Evolutionary conservation across 1,140 invertebrate genomes (phyloP), one percentile per base, ranked within the genome.

Genomic region (Tyrophagus putrescentiae): DNA sequence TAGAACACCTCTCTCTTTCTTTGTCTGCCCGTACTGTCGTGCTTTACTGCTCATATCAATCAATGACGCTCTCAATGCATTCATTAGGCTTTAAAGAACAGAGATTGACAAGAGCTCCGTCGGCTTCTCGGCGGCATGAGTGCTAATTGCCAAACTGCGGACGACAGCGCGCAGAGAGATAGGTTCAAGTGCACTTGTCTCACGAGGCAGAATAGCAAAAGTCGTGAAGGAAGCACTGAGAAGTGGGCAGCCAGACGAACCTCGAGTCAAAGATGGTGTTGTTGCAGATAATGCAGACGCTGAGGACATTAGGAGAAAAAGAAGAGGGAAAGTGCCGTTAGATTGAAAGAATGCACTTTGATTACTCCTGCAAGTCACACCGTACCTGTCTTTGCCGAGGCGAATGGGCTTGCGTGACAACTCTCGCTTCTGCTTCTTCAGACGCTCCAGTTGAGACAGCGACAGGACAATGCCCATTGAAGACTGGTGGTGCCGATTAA

Each of bases 191-290:
- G n/a, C n/a, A n/a, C n/a, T n/a, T n/a, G n/a, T n/a, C n/a, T n/a
- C n/a, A n/a, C n/a, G n/a, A n/a, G n/a, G n/a, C n/a, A n/a, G 45
- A 31, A 54, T 54, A 54, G 27, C 52, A 54, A 32, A 18, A 54
- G 11, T 54, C 32, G 31, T 57, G 56, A 23, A 57, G 9, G 29
- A 25, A 11, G 3, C 3, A 39, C 31, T 39, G 2, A 13, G 13
- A n/a, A 13, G 56, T 28, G 39, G 56, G 56, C 9, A 57, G 2
- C 56, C 56, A 57, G 3, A 57, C 36, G 44, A 57, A 57, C 31
- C 44, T 41, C 28, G 56, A 18, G 16, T 57, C 56, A 3, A 21
- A 4, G 16, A 57, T n/a, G n/a, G 28, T 57, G 25, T 34, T 41
- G 29, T 41, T 56, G n/a, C 56, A 57, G 16, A 57, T 11, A 21